phyloP scores from a whole-genome alignment of 2,113 vertebrate genomes.

The Notiomystis cincta region DNA sequence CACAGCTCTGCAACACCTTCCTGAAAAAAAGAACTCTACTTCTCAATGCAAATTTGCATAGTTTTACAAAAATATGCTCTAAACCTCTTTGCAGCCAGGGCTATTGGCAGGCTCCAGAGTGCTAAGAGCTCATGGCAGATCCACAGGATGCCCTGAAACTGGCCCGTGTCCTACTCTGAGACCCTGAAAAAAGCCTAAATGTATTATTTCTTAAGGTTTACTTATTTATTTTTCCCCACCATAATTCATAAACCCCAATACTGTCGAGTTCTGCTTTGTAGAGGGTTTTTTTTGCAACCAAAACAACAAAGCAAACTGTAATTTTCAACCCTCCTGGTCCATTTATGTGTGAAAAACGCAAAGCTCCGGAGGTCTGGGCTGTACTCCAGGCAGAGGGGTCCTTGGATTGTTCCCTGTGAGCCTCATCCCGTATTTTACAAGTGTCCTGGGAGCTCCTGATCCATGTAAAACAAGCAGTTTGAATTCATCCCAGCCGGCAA shows the following conservation, averaged over 20 bases:
- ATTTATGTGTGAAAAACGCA: not conserved
- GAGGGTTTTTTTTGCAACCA: fast-evolving
- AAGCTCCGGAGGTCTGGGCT: not conserved
- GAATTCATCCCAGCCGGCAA: not conserved
- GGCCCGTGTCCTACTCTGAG: not conserved
- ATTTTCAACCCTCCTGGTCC: not conserved
- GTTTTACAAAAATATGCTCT: not conserved
- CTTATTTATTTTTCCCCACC: not conserved
- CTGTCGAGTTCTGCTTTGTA: not conserved
- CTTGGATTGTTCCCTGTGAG: not conserved
- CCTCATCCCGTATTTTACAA: not conserved
- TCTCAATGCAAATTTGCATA: not conserved
- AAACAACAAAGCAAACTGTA: not conserved
- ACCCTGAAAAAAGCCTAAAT: not conserved
- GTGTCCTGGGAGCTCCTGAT: not conserved
- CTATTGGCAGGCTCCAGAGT: not conserved
- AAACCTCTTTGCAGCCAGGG: not conserved
- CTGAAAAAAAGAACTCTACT: not conserved
- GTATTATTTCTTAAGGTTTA: not conserved
- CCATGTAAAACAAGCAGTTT: not conserved
- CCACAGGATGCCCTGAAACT: not conserved
- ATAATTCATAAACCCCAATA: not conserved
- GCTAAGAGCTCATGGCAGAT: not conserved
- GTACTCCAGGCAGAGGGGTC: not conserved
- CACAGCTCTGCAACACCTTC: not conserved